phyloP scores from a whole-genome alignment of 92 coral and sea anemone genomes.

The Porites rus region DNA sequence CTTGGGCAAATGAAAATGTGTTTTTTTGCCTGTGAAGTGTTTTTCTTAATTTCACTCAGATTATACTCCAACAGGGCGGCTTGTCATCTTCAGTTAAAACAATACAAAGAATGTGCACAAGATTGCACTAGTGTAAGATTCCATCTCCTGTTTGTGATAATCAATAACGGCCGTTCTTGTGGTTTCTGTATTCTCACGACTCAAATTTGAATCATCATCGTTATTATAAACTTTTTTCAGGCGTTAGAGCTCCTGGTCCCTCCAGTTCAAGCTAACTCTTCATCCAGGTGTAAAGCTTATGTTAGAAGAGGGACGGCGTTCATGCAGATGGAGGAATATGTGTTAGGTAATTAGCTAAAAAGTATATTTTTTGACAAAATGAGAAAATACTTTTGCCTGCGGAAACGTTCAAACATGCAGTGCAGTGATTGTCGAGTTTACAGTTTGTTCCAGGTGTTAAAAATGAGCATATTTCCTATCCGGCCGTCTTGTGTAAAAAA shows the following conservation, averaged over 20 bases:
- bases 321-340: conserved; percentile 76
- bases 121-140: conserved; percentile 76
- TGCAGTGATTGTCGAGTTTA: too few relatives aligned
- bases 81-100: conserved; percentile 93
- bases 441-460: too few relatives aligned
- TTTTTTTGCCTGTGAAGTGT: background rate
- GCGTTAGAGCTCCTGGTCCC: conserved; percentile 94
- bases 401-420: background rate
- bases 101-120: conserved; percentile 90
- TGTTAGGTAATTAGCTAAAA: conserved; percentile 31
- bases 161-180: background rate
- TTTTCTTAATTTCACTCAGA: conserved; percentile 61
- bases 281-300: conserved; percentile 92
- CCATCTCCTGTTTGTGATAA: background rate
- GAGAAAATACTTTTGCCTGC: background rate
- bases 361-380: background rate
- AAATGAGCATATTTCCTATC: too few relatives aligned
- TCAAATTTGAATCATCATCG: too few relatives aligned
- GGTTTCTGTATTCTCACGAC: background rate
- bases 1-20: background rate
- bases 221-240: conserved; percentile 34
- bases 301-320: conserved; percentile 98
- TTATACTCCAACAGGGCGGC: conserved; percentile 97
- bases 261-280: conserved; percentile 90
- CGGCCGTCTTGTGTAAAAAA: too few relatives aligned